These are phyloP conservation scores for Dallia pectoralis DNA, from an alignment of 2,797 vertebrate species.

Conservation along the genomic window DNA sequence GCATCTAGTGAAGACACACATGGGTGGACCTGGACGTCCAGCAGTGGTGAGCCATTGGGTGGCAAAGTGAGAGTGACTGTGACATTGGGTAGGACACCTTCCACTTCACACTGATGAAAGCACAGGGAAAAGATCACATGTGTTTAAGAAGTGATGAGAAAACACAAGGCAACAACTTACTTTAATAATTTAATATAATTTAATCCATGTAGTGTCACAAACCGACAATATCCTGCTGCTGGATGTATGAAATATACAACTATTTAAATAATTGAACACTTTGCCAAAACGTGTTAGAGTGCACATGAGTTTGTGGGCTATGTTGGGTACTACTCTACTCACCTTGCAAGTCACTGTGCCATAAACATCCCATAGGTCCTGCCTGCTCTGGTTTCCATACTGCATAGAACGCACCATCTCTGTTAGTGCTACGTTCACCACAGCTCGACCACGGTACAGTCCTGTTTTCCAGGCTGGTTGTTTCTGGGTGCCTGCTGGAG, in stretches of 20 bases:
- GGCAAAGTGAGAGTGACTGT: conserved; percentile 87
- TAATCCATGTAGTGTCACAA: not conserved
- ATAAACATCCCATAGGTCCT: conserved; percentile 90
- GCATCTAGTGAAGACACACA: conserved; percentile 91
- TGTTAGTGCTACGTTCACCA: conserved; percentile 80
- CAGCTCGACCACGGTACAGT: conserved; percentile 82
- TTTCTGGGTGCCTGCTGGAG: conserved; percentile 72
- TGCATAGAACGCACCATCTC: conserved; percentile 93
- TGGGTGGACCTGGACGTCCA: conserved; percentile 90
- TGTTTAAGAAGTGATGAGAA: not conserved
- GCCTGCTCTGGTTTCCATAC: conserved; percentile 80
- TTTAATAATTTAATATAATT: not conserved
- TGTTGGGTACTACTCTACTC: conserved; percentile 43
- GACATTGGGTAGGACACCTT: conserved; percentile 88
- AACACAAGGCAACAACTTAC: not conserved
- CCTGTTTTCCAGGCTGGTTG: conserved; percentile 88
- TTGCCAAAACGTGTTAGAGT: no score
- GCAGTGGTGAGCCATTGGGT: conserved; percentile 89
- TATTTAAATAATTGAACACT: no score
- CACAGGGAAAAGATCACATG: conserved; percentile 11
- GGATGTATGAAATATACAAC: no score
- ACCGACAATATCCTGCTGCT: no score
- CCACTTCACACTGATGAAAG: conserved; percentile 86
- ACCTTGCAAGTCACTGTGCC: conserved; percentile 93
- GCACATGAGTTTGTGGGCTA: no score